Conservation (phyloP, 2,888 invertebrate genomes). For the Vanessa cardui region DNA sequence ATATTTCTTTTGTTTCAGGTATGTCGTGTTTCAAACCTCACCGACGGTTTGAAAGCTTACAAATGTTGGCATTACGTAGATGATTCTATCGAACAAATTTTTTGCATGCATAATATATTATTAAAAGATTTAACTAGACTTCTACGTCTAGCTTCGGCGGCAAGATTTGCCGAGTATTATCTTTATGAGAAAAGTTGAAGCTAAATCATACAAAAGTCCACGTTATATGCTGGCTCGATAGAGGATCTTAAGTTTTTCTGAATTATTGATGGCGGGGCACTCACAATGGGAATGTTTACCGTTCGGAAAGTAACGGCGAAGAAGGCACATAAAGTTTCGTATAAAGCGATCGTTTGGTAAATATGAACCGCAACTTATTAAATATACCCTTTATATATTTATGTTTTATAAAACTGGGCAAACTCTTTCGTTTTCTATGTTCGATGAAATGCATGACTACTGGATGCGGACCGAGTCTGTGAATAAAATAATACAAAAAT, state of each 20-base stretch:
- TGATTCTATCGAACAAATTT: not conserved
- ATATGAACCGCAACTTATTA: slow-evolving; percentile 20
- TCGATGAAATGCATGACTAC: too few species aligned
- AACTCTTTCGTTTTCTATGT: not conserved
- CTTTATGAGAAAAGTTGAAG: slow-evolving; percentile 29
- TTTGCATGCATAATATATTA: slow-evolving; percentile 8
- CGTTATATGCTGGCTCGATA: slow-evolving; percentile 10
- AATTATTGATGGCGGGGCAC: slow-evolving; percentile 16
- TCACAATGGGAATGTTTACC: slow-evolving; percentile 25
- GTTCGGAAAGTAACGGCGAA: slow-evolving; percentile 15
- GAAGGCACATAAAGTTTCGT: slow-evolving; percentile 23
- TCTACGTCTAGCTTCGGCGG: slow-evolving; percentile 5
- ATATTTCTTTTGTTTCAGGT: slow-evolving; percentile 23
- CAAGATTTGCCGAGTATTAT: slow-evolving; percentile 20
- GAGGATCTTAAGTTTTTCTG: slow-evolving; percentile 16
- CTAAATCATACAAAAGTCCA: slow-evolving; percentile 15
- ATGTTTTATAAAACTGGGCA: not conserved
- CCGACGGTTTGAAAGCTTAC: too few species aligned
- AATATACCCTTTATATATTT: slow-evolving; percentile 17
- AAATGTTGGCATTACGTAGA: not conserved
- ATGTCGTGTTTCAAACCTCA: not conserved
- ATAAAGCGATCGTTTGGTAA: slow-evolving; percentile 25
- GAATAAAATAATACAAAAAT: too few species aligned
- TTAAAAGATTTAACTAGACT: not conserved
- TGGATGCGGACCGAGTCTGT: too few species aligned